These are phyloP conservation scores for Ormia ochracea DNA, from an alignment of 2,888 invertebrate genomes.

Conservation along the genomic window DNA sequence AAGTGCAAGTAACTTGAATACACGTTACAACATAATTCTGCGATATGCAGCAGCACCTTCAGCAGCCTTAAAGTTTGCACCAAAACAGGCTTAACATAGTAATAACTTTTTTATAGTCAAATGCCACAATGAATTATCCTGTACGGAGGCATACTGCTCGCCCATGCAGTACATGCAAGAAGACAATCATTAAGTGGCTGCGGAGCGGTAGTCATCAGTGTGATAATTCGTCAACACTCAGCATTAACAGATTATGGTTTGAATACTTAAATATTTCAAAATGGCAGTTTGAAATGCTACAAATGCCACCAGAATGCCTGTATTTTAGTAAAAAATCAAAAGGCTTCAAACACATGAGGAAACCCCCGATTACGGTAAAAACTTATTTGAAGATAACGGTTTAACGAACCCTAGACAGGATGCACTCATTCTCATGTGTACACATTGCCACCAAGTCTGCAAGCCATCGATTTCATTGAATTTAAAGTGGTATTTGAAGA, in stretches of 20 bases:
- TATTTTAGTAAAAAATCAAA: too few species aligned
- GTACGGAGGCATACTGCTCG: not conserved
- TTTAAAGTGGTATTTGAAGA: too few species aligned
- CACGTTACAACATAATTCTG: conserved; percentile 40
- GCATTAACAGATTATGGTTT: not conserved
- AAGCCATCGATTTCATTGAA: too few species aligned
- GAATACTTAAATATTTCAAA: too few species aligned
- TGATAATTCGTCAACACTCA: not conserved
- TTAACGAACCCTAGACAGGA: too few species aligned
- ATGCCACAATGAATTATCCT: not conserved
- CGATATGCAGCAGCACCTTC: conserved; percentile 44
- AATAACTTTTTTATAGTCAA: not conserved
- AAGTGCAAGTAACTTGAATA: conserved; percentile 49
- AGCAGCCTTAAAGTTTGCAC: conserved; percentile 40
- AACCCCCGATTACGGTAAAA: too few species aligned
- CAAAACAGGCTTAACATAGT: conserved; percentile 11
- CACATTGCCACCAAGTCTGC: too few species aligned
- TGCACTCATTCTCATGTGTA: too few species aligned
- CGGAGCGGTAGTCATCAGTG: not conserved
- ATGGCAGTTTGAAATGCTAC: too few species aligned
- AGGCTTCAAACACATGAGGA: too few species aligned
- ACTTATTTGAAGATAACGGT: too few species aligned
- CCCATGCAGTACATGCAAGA: not conserved
- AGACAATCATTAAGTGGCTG: not conserved
- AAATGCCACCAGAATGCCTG: too few species aligned